Conservation (phyloP, 2,797 vertebrate species). For the Kryptopterus vitreolus region DNA sequence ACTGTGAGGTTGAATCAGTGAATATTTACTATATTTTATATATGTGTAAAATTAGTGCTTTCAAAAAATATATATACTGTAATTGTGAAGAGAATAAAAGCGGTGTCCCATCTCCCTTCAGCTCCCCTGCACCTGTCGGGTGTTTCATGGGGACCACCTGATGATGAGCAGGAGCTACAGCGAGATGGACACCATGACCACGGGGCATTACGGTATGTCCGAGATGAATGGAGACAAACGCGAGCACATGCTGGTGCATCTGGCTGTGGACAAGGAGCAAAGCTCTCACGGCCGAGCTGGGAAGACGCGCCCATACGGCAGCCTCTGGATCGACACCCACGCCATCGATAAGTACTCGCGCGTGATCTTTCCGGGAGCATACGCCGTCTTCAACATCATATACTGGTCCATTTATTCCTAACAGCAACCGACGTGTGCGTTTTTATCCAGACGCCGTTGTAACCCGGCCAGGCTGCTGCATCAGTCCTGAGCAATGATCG, state of each 20-base stretch:
- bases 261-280: constrained; percentile 78
- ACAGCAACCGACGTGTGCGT: constrained; percentile 18
- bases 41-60: background rate
- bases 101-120: constrained; percentile 51
- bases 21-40: too few relatives aligned
- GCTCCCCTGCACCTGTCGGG: constrained; percentile 81
- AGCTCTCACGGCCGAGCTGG: constrained; percentile 72
- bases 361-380: constrained; percentile 86
- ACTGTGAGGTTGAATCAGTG: background rate
- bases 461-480: background rate
- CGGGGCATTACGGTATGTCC: constrained; percentile 73
- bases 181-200: constrained; percentile 78
- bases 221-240: constrained; percentile 80
- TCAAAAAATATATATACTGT: background rate
- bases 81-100: background rate
- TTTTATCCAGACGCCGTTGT: background rate
- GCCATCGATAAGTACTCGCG: constrained; percentile 91
- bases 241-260: constrained; percentile 82
- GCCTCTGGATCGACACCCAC: constrained; percentile 86
- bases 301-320: constrained; percentile 73
- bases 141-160: constrained; percentile 71
- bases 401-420: constrained; percentile 94
- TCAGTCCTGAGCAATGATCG: background rate
- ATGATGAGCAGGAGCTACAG: constrained; percentile 82
- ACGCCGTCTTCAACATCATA: constrained; percentile 90